A percentile compares a stretch with the other conserved stretches of the same genome.
Conservation (phyloP, 2,113 vertebrate genomes). For the Leptodactylus fuscus region DNA sequence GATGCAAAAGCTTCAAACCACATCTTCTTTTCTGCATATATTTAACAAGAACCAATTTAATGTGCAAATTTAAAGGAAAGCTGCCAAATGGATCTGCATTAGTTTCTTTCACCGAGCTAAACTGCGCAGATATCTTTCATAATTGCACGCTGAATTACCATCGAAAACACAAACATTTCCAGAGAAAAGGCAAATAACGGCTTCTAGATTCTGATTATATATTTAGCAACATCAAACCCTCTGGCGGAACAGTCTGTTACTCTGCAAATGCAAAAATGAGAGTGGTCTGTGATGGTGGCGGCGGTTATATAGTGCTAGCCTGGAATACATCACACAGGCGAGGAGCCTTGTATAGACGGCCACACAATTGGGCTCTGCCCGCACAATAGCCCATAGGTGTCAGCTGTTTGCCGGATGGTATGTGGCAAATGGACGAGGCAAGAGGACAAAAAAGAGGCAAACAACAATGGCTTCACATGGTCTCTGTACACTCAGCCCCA, state of each 20-base stretch:
- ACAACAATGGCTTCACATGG: slow-evolving; percentile 77
- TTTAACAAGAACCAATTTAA: slow-evolving; percentile 61
- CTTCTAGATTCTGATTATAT: slow-evolving; percentile 64
- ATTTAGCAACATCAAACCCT: slow-evolving; percentile 68
- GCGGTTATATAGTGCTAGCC: slow-evolving; percentile 59
- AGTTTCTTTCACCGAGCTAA: slow-evolving; percentile 52
- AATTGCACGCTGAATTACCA: slow-evolving; percentile 69
- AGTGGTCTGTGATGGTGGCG: slow-evolving; percentile 56
- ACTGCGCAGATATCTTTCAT: slow-evolving; percentile 63
- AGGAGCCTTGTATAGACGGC: slow-evolving; percentile 69
- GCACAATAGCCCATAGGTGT: slow-evolving; percentile 78
- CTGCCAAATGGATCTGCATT: slow-evolving; percentile 59
- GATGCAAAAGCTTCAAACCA: background rate
- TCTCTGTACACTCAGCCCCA: slow-evolving; percentile 78
- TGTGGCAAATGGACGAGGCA: slow-evolving; percentile 80
- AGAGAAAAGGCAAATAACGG: slow-evolving; percentile 59
- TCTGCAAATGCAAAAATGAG: slow-evolving; percentile 61
- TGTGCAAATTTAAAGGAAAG: slow-evolving; percentile 60
- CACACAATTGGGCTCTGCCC: slow-evolving; percentile 75
- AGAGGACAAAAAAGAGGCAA: slow-evolving; percentile 76
- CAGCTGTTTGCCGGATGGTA: slow-evolving; percentile 83
- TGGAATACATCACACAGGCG: slow-evolving; percentile 67
- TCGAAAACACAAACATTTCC: slow-evolving; percentile 72
- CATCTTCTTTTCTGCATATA: slow-evolving; percentile 50
- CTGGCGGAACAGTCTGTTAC: slow-evolving; percentile 61